A percentile compares a stretch with the other conserved stretches of the same genome.
phyloP scores from a whole-genome alignment of 2,797 vertebrate species.

The Pangasius krempfi region DNA sequence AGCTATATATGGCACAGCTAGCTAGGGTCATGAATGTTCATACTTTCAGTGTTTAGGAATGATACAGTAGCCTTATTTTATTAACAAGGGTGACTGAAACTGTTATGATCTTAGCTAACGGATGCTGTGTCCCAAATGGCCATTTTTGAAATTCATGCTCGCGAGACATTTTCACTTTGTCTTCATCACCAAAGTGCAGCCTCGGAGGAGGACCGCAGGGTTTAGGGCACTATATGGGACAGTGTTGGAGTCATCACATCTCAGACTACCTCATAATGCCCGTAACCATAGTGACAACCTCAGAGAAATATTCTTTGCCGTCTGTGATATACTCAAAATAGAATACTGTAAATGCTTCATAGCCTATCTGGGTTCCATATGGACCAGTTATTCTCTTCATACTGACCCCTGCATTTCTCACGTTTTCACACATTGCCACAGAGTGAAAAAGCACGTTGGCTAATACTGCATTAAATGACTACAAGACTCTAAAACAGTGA shows the following conservation, averaged over 20 bases:
- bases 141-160: not conserved
- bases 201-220: not conserved
- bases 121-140: not conserved
- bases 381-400: constrained; percentile 6
- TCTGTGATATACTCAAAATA: constrained; percentile 13
- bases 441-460: not conserved
- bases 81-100: not conserved
- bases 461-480: not conserved
- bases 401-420: not conserved
- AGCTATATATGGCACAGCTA: not conserved
- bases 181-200: not conserved
- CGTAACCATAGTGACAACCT: constrained; percentile 12
- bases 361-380: constrained; percentile 19
- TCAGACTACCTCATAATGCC: not conserved
- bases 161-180: not conserved
- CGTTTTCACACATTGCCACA: not conserved
- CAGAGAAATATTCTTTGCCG: not conserved
- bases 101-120: not conserved
- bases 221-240: not conserved
- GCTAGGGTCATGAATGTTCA: not conserved
- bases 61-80: not conserved
- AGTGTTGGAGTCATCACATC: not conserved
- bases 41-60: not conserved
- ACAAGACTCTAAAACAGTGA: not conserved
- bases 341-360: constrained; percentile 18